These are phyloP conservation scores for Diachasma alloeum DNA, from an alignment of 1,140 invertebrate genomes.

Conservation along the genomic window DNA sequence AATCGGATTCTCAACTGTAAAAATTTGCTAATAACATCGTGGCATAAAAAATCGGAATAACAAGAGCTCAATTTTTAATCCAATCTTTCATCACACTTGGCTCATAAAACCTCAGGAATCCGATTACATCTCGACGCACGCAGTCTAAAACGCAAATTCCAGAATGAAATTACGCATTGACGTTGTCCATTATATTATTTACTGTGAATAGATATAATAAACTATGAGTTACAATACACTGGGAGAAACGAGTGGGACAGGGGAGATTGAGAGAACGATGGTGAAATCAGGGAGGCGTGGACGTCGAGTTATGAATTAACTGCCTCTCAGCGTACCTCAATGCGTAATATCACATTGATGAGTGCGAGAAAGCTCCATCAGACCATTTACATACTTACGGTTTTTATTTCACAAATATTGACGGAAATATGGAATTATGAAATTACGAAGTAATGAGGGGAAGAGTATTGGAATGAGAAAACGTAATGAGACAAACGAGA, in stretches of 20 bases:
- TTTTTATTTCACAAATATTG: background rate
- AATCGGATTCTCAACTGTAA: too few species aligned
- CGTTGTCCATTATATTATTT: conserved; percentile 10
- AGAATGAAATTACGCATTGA: conserved; percentile 6
- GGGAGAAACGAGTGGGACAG: background rate
- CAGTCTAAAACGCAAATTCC: background rate
- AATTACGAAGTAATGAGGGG: background rate
- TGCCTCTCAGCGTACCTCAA: background rate
- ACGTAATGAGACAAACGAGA: too few species aligned
- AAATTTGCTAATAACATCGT: too few species aligned
- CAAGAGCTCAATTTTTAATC: background rate
- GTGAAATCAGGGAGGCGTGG: conserved; percentile 29
- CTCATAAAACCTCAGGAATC: background rate
- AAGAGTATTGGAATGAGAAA: background rate
- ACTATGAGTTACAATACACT: background rate
- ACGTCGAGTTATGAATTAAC: conserved; percentile 28
- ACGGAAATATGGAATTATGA: background rate
- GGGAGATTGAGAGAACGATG: background rate
- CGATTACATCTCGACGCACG: background rate
- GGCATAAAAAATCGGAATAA: too few species aligned
- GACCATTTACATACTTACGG: background rate
- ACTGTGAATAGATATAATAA: conserved; percentile 1
- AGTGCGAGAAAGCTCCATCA: conserved; percentile 3
- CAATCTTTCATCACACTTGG: background rate
- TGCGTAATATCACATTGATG: background rate